Evolutionary conservation across 2,888 invertebrate genomes (phyloP).

Genomic region (Odontomyia ornata): DNA sequence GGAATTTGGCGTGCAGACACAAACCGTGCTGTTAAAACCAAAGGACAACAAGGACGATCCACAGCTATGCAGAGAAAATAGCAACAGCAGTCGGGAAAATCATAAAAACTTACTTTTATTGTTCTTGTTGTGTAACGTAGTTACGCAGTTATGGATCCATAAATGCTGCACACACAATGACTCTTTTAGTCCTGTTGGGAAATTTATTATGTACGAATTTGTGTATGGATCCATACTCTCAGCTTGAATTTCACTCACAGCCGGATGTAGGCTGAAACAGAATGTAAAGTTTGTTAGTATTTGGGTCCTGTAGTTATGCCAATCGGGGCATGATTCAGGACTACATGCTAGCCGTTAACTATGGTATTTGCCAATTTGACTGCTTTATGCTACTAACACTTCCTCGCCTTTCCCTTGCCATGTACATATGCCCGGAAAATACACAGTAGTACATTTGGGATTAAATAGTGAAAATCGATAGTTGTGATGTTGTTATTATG

Average conservation of each 20-base stretch:
- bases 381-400: background rate
- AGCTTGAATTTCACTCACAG: background rate
- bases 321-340: background rate
- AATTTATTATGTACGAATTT: slow-evolving; percentile 37
- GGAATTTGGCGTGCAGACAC: background rate
- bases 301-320: background rate
- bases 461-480: slow-evolving; percentile 36
- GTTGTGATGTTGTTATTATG: slow-evolving; percentile 18
- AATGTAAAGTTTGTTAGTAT: too few species aligned
- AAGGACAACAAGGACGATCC: too few species aligned
- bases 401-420: background rate
- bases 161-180: slow-evolving; percentile 28
- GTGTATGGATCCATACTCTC: background rate
- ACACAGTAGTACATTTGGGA: slow-evolving; percentile 21
- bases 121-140: slow-evolving; percentile 30
- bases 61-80: background rate
- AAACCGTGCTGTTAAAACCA: background rate
- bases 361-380: too few species aligned
- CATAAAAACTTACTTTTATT: slow-evolving; percentile 27
- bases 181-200: slow-evolving; percentile 20
- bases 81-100: background rate
- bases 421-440: background rate
- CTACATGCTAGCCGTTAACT: background rate
- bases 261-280: too few species aligned
- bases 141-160: slow-evolving; percentile 33